Evolutionary conservation across 2,888 invertebrate species (phyloP).

Genomic region (Exocentrus adspersus): DNA sequence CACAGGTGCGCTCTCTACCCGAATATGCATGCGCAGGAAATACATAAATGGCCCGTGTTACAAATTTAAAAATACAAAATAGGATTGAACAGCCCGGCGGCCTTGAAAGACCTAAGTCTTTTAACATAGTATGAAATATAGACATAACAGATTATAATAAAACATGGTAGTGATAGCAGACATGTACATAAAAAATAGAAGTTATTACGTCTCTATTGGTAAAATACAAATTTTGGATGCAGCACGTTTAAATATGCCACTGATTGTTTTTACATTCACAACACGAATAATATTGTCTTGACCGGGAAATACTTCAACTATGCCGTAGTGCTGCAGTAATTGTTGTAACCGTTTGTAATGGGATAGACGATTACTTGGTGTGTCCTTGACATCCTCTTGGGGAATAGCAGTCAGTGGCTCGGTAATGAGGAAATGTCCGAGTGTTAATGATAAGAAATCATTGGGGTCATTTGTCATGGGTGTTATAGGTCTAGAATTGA

Average conservation of each 20-base stretch:
- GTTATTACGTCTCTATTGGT: not conserved
- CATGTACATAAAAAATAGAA: not conserved
- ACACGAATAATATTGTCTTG: not conserved
- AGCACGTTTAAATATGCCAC: slow-evolving; percentile 7
- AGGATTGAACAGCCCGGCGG: not conserved
- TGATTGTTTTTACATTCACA: slow-evolving; percentile 16
- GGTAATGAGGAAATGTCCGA: too few species aligned
- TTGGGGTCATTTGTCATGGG: too few species aligned
- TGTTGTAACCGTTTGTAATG: too few species aligned
- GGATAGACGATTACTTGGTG: too few species aligned
- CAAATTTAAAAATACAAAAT: not conserved
- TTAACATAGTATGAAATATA: not conserved
- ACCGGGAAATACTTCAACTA: slow-evolving; percentile 8
- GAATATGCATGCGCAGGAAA: too few species aligned
- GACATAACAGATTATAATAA: not conserved
- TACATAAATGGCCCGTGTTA: too few species aligned
- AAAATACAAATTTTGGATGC: slow-evolving; percentile 2
- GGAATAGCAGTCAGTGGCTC: too few species aligned
- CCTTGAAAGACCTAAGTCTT: not conserved
- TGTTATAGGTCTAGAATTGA: too few species aligned
- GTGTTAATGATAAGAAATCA: too few species aligned
- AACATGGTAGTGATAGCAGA: not conserved
- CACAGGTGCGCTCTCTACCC: too few species aligned
- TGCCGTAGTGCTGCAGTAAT: too few species aligned
- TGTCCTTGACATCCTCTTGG: too few species aligned